Evolutionary conservation across 2,113 vertebrate genomes (phyloP), one percentile per base, ranked within the genome.

Genomic region (Menura novaehollandiae): DNA sequence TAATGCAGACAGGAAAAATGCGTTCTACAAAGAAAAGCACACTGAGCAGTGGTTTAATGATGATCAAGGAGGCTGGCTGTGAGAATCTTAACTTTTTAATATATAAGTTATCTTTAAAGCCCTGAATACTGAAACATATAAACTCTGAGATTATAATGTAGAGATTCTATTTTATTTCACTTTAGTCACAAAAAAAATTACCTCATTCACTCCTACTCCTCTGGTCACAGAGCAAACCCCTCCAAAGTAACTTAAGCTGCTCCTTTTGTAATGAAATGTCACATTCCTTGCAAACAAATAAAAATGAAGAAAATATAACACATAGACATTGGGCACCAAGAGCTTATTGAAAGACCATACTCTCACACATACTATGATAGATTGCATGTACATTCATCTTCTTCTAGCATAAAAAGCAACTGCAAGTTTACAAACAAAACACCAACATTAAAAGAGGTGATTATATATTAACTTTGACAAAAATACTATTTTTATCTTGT

Each of bases 131-230:
- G 44, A 68, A 89, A 75, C 24, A 72, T 24, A 64, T 6, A 30
- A 89, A 88, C 22, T 49, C 17, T 6, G 9, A 73, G 7, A 18
- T 66, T 62, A 82, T 19, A 75, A 59, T 18, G 9, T 37, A 51
- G 44, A 86, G 71, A 83, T 90, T 60, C 32, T 49, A 58, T 26
- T 95, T 82, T 64, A 85, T 67, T 95, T 82, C 37, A 67, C 19
- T 69, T 79, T 37, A 88, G 13, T 46, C 0, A 23, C 51, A 58
- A 81, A 82, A 75, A 96, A 92, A 79, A 30, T 98, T 97, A 99
- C 99, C 99, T 99, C 99, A 88, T 99, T 99, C 92, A 99, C 99
- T 93, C 99, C 99, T 46, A 99, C 99, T 78, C 99, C 99, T 94
- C 98, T 98, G 86, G 98, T 98, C 73, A 96, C 94, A 55, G 99